Conservation (phyloP, 2,888 invertebrate species). For the Brenthis daphne region DNA sequence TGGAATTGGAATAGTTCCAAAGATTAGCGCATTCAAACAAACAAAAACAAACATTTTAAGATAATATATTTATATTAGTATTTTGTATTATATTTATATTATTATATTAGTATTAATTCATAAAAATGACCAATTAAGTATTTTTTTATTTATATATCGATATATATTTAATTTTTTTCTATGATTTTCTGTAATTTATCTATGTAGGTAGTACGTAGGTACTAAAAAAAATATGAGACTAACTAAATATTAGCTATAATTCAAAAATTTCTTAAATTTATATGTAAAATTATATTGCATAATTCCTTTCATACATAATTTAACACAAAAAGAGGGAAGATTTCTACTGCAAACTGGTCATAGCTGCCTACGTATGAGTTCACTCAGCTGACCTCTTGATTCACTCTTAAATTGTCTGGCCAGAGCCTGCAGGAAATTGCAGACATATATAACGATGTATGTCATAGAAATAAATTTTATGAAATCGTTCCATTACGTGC, state of each 20-base stretch:
- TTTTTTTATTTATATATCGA: too few relatives aligned
- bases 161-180: too few relatives aligned
- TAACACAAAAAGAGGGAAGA: conserved; percentile 9
- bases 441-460: conserved; percentile 28
- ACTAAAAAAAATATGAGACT: neutral
- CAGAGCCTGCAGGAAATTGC: conserved; percentile 35
- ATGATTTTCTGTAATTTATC: too few relatives aligned
- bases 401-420: conserved; percentile 30
- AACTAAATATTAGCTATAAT: too few relatives aligned
- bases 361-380: conserved; percentile 19
- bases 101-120: too few relatives aligned
- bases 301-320: neutral
- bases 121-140: too few relatives aligned
- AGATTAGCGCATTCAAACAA: too few relatives aligned
- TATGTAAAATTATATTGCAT: neutral
- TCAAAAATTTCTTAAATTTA: neutral
- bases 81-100: too few relatives aligned
- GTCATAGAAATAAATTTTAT: conserved; percentile 26
- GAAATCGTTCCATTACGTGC: conserved; percentile 15
- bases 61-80: too few relatives aligned
- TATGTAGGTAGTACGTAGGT: neutral
- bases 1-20: too few relatives aligned
- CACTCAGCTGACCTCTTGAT: conserved; percentile 30
- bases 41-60: too few relatives aligned
- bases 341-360: conserved; percentile 13